Evolutionary conservation across 1,140 invertebrate genomes (phyloP), one percentile per base, ranked within the genome.

Genomic region (Drosophila kohkoa): DNA sequence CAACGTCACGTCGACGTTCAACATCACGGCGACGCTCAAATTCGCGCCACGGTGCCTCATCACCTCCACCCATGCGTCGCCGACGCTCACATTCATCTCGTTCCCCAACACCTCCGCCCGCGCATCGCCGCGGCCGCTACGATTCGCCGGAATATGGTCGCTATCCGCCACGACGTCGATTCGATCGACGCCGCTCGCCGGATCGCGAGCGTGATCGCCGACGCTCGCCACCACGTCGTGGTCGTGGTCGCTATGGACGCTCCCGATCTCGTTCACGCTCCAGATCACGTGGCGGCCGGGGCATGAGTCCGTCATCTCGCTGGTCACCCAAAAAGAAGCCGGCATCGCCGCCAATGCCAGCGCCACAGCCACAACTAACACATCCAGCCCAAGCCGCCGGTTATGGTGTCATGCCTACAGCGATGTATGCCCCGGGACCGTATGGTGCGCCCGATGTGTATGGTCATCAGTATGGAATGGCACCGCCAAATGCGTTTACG

Each of bases 261-360:
- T 80, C 82, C 5, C 65, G 83, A 51, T 80, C 78, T 7, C 71
- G 81, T 1, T 86, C 91, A 0, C 90, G 90, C 35, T 90, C 79
- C 41, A 59, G 68, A 28, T 79, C 82, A 1, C 82, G 77, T 3
- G 73, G 48, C 3, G 73, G 76, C 11, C 73, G 71, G 7, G 71
- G 62, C 0, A 8, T 65, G 4, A 78, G 79, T 60, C 79, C 74
- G 5, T 16, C 16, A 2, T 60, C 74, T 5, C 85, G 90, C 6
- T 92, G 91, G 91, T 91, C 87, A 0, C 89, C 91, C 8, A 91
- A 89, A 16, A 92, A 90, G 45, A 91, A 90, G 41, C 91, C 91
- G 6, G 66, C 73, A 16, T 88, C 91, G 15, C 91, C 91, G 1
- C 79, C 90, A 1, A 41, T 77, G 43, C 83, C 69, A 45, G 63